Percentiles rank a stretch among this genome's conserved stretches.
Evolutionary conservation across 2,888 invertebrate genomes (phyloP).

Genomic region (Lepeophtheirus nordmannii): DNA sequence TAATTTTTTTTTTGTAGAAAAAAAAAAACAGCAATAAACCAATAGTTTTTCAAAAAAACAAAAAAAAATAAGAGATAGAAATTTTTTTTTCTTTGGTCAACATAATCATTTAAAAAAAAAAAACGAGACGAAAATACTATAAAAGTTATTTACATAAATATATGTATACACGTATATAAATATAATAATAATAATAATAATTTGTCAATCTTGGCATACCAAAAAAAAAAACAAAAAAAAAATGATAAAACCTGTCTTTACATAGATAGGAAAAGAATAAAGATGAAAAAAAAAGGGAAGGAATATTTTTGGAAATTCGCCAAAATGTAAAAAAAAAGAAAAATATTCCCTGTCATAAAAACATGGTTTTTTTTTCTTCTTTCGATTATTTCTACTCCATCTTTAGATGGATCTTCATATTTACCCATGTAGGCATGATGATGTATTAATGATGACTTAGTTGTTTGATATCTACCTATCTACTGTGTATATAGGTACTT

Average conservation of each 20-base stretch:
- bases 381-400: too few relatives aligned
- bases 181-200: background rate
- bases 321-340: background rate
- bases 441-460: background rate
- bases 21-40: slow-evolving; percentile 4
- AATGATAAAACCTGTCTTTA: background rate
- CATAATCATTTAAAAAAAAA: background rate
- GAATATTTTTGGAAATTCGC: background rate
- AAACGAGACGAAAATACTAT: background rate
- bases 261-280: background rate
- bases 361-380: background rate
- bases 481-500: background rate
- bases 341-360: background rate
- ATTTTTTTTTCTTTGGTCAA: background rate
- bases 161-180: background rate
- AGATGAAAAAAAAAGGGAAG: background rate
- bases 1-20: background rate
- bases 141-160: background rate
- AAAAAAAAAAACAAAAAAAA: background rate
- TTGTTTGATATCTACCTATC: background rate
- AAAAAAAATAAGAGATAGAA: background rate
- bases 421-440: background rate
- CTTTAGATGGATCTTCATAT: background rate
- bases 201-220: slow-evolving; percentile 6
- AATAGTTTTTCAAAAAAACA: background rate